phyloP scores from a whole-genome alignment of 2,113 vertebrate species.

The Tachysurus fulvidraco region DNA sequence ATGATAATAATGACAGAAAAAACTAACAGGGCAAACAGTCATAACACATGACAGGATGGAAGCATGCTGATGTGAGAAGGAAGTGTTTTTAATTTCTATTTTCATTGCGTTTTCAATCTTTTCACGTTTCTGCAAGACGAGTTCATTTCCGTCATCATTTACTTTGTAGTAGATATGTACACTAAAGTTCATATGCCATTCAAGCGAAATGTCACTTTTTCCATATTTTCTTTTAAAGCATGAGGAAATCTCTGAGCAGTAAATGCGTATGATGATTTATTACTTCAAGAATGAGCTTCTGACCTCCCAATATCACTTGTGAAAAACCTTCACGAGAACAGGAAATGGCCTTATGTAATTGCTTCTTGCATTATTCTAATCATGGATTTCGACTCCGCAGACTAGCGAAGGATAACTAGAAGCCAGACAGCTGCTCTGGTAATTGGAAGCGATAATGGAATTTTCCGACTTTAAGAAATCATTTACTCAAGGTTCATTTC shows the following conservation, averaged over 20 bases:
- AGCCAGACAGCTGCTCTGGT: neutral
- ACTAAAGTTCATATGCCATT: conserved; percentile 24
- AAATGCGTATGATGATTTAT: neutral
- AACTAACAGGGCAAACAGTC: neutral
- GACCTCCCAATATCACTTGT: conserved; percentile 12
- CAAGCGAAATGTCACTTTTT: neutral
- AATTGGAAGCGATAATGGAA: conserved; percentile 5
- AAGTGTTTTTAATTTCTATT: neutral
- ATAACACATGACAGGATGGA: neutral
- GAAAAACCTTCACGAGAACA: neutral
- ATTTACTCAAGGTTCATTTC: conserved; percentile 1
- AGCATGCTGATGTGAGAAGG: neutral
- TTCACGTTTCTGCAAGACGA: neutral
- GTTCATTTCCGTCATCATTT: neutral
- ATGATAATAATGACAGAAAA: neutral
- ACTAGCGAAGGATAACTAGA: conserved; percentile 13
- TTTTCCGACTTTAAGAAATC: conserved; percentile 21
- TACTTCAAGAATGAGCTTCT: neutral
- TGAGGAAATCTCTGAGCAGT: neutral
- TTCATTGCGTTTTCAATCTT: neutral
- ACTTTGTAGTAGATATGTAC: neutral
- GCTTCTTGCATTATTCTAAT: conserved; percentile 17
- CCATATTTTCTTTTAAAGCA: neutral
- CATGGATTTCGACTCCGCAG: neutral
- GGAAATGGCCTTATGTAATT: neutral